Evolutionary conservation across 2,797 vertebrate species (phyloP).

Genomic region (Aselliscus stoliczkanus): DNA sequence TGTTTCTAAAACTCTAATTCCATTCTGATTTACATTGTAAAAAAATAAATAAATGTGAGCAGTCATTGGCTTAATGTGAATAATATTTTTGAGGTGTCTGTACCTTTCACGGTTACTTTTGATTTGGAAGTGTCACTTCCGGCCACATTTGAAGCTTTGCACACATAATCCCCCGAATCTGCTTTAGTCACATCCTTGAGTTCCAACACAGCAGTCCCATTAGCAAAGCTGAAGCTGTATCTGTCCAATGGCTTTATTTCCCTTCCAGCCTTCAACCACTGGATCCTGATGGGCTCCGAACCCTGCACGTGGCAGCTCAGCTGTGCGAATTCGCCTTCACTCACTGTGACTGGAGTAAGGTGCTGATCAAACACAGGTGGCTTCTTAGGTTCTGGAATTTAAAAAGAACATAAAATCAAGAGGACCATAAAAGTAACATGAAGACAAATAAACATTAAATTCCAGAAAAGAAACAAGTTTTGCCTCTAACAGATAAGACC

Average conservation of each 20-base stretch:
- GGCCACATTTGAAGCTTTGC: constrained; percentile 93
- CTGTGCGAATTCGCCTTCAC: constrained; percentile 88
- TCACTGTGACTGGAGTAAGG: constrained; percentile 86
- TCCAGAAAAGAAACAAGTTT: background rate
- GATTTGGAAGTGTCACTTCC: constrained; percentile 94
- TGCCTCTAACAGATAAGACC: background rate
- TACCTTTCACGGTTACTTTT: constrained; percentile 95
- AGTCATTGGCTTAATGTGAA: background rate
- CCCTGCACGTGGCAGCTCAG: constrained; percentile 92
- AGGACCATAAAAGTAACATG: background rate
- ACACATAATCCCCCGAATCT: constrained; percentile 93
- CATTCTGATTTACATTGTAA: background rate
- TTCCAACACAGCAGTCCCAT: constrained; percentile 90
- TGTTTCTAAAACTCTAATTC: background rate
- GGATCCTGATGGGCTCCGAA: constrained; percentile 91
- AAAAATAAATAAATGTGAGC: background rate
- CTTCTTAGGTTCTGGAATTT: constrained; percentile 89
- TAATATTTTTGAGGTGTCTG: background rate
- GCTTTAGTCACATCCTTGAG: constrained; percentile 84
- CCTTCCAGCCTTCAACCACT: constrained; percentile 95
- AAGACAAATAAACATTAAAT: background rate
- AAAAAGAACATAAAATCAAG: constrained; percentile 46
- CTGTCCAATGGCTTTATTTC: constrained; percentile 89
- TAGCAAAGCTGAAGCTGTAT: constrained; percentile 89
- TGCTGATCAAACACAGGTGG: constrained; percentile 93